Percentiles rank a stretch among this genome's conserved stretches.
phyloP scores from a whole-genome alignment of 1,140 invertebrate genomes.

The Euwallacea similis region DNA sequence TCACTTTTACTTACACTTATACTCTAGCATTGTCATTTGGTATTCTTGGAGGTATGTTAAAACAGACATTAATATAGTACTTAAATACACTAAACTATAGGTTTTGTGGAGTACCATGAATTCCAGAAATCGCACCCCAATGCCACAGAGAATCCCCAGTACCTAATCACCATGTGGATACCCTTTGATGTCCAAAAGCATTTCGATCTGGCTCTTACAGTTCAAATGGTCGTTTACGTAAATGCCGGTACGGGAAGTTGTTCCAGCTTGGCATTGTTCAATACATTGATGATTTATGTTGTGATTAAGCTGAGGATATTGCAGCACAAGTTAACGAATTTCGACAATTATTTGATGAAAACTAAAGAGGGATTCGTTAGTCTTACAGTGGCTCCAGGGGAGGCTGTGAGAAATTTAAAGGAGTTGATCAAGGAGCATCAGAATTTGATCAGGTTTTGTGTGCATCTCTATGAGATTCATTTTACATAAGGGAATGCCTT shows the following conservation, averaged over 20 bases:
- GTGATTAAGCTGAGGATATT: slow-evolving; percentile 4
- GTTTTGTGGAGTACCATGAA: background rate
- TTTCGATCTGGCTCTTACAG: background rate
- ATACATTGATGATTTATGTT: slow-evolving; percentile 8
- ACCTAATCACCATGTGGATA: background rate
- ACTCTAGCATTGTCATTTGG: background rate
- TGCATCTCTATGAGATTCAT: background rate
- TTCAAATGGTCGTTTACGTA: background rate
- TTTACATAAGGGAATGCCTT: background rate
- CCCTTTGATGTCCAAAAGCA: background rate
- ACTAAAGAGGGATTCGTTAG: background rate
- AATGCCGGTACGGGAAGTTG: background rate
- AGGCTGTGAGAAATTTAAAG: background rate
- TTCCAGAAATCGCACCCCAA: background rate
- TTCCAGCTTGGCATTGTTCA: background rate
- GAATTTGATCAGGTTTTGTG: background rate
- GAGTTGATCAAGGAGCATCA: background rate
- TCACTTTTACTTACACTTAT: background rate
- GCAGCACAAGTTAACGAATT: background rate
- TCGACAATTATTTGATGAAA: background rate
- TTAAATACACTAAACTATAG: background rate
- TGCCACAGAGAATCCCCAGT: background rate
- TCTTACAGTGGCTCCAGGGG: background rate
- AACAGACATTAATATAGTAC: background rate
- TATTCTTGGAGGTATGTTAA: background rate